Base-by-base conservation (phyloP, 2,888 invertebrate genomes). In the Epinotia brunnichana region DNA sequence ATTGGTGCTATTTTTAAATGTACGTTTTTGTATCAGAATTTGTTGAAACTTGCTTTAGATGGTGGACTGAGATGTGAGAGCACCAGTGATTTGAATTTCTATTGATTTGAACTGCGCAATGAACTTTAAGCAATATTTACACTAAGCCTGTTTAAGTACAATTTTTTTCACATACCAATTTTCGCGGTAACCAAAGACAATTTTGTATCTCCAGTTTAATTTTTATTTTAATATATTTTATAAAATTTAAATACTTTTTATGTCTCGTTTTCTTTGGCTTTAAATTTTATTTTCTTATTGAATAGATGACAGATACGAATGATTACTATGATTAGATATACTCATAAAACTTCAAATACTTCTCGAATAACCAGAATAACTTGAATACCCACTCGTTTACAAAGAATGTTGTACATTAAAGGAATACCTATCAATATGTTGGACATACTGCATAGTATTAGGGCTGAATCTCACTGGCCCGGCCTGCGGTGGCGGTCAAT, bases 1-100 rank as follows among this genome's bases (percentile, higher is more conserved):
- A 89, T 91, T 92, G 92, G 92, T 92, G 92, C 92, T 92, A 92
- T 91, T 91, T 89, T 90, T 79, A 80, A 76, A 70, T 62, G 69
- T 67, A 74, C 74, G 73, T 74, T 70, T 70, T 81, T 84, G 82
- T 85, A 83, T 83, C 76, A 82, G 82, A 66, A 77, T 76, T 74
- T 66, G 74, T 77, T 80, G 59, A 74, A 74, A 75, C 74, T 54
- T 74, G 68, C 70, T 73, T 70, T 56, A 56, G n/a, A 66, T 17
- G 41, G 54, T 21, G 54, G n/a, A 66, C 10, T 66, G 39, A 56
- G 21, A 35, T 35, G 24, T 51, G 64, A 70, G 82, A 81, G 90
- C 90, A 90, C 90, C 87, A 86, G 89, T 82, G 90, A 90, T 89
- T 90, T 91, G 90, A 89, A 80, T 77, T 81, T 72, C 74, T 70